A percentile compares a stretch with the other conserved stretches of the same genome.
phyloP scores from a whole-genome alignment of 2,113 vertebrate species.

The Hypanus sabinus region DNA sequence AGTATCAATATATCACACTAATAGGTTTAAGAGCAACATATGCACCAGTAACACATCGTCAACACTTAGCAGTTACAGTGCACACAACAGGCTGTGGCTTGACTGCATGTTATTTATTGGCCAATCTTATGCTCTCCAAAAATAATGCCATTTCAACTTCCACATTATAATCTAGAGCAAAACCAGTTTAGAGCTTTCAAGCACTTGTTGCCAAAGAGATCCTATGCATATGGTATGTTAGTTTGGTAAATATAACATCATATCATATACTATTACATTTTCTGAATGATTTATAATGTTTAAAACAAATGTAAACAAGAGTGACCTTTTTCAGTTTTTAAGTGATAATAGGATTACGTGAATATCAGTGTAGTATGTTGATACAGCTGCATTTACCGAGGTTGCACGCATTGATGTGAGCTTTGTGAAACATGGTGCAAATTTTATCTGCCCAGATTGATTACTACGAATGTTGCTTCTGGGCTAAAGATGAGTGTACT shows the following conservation, averaged over 20 bases:
- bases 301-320: neutral
- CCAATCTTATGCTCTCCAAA: neutral
- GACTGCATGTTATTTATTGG: neutral
- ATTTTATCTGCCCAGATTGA: too few relatives aligned
- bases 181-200: neutral
- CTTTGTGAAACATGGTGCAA: neutral
- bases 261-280: neutral
- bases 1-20: constrained; percentile 21
- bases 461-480: neutral
- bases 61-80: neutral
- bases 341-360: neutral
- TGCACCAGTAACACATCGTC: neutral
- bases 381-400: neutral
- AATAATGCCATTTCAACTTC: neutral
- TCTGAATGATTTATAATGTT: neutral
- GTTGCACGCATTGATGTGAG: neutral
- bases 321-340: too few relatives aligned
- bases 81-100: neutral
- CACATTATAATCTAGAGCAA: neutral
- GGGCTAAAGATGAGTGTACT: neutral
- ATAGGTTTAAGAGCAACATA: constrained; percentile 19
- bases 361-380: neutral
- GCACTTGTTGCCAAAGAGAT: neutral
- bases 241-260: neutral
- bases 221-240: neutral